Conservation (phyloP, 2,113 vertebrate genomes). For the Sinocyclocheilus anophthalmus region DNA sequence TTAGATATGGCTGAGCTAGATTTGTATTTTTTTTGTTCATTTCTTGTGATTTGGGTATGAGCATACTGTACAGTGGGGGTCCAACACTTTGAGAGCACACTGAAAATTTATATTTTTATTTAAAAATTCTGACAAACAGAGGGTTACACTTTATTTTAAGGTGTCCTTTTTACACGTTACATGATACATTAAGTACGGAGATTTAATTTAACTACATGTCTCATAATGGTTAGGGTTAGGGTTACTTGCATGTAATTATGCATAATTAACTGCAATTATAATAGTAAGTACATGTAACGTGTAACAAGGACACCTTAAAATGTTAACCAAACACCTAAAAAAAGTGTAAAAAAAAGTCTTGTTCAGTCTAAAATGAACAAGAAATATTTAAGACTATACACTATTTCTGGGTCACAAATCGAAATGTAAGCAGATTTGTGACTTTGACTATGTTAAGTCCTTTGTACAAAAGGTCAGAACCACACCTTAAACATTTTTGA, state of each 20-base stretch:
- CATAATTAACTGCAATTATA: no score
- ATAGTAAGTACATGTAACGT: no score
- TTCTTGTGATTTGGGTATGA: background rate
- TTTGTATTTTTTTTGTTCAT: background rate
- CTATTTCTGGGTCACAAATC: background rate
- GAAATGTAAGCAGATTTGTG: constrained; percentile 26
- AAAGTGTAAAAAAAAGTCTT: no score
- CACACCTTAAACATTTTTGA: background rate
- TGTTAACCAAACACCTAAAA: no score
- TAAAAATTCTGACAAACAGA: background rate
- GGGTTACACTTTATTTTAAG: no score
- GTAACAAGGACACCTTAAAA: no score
- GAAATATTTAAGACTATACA: constrained; percentile 2
- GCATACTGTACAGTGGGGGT: background rate
- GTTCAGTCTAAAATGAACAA: background rate
- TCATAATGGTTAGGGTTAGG: no score
- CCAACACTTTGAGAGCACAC: background rate
- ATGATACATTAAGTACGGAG: no score
- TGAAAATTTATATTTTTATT: background rate
- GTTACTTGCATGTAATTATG: no score
- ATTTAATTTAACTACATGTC: no score
- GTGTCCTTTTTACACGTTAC: no score
- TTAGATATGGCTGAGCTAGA: constrained; percentile 11
- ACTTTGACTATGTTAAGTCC: background rate
- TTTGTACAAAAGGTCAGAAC: constrained; percentile 7